Conservation (phyloP, 2,888 invertebrate species). For the Eupelmus urozonus region DNA sequence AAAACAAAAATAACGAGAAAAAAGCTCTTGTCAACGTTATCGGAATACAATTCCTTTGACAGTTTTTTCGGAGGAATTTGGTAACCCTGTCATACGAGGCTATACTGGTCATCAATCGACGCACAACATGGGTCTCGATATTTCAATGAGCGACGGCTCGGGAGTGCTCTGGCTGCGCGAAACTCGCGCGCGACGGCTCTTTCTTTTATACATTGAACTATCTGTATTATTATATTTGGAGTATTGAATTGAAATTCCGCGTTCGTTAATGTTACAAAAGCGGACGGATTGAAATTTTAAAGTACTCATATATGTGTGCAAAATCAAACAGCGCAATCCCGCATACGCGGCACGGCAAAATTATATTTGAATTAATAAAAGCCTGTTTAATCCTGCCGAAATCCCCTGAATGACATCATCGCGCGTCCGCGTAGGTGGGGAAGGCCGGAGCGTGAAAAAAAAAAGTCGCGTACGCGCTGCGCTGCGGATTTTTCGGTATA, state of each 20-base stretch:
- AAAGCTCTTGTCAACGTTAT: conserved; percentile 13
- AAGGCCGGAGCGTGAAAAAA: not conserved
- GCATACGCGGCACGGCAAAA: not conserved
- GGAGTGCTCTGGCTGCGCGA: too few species aligned
- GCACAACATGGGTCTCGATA: conserved; percentile 39
- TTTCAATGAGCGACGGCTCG: conserved; percentile 36
- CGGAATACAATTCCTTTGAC: conserved; percentile 47
- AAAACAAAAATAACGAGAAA: conserved; percentile 10
- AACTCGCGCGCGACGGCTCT: not conserved
- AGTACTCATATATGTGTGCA: not conserved
- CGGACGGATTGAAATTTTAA: conserved; percentile 14
- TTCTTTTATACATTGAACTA: not conserved
- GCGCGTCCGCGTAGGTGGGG: too few species aligned
- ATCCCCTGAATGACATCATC: conserved; percentile 4
- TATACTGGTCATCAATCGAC: conserved; percentile 46
- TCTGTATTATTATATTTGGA: conserved; percentile 45
- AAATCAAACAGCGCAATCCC: conserved; percentile 34
- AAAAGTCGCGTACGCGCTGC: not conserved
- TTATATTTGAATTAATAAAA: conserved; percentile 50
- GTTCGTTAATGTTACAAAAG: conserved; percentile 47
- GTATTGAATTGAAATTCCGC: conserved; percentile 42
- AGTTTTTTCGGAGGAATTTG: conserved; percentile 32
- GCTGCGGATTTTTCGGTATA: not conserved
- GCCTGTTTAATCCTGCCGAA: conserved; percentile 13
- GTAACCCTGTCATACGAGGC: conserved; percentile 37